Evolutionary conservation across 2,797 vertebrate genomes (phyloP), one percentile per base, ranked within the genome.

Genomic region (Crocodylus rhombifer): DNA sequence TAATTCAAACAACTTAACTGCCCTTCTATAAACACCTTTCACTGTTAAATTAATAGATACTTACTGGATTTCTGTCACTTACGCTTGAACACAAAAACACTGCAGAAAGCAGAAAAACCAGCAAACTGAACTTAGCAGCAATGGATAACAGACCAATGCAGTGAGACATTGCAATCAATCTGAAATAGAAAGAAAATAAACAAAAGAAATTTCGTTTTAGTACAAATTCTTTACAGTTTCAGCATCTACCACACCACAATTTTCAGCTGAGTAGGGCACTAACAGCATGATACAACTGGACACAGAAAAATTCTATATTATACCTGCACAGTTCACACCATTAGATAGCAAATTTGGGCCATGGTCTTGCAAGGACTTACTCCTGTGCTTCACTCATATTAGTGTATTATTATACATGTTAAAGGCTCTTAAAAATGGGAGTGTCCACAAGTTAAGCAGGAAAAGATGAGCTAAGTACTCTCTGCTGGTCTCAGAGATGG

Each of bases 1-100:
- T 64, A 10, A 91, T 18, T 6, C 58, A 1, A 3, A 63, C 4
- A 25, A 36, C 65, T 84, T 77, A 63, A 65, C 42, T 80, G 67
- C 67, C 58, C 28, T 62, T 8, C 55, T n/a, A 5, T 2, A 2
- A 56, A 7, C 3, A 0, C 1, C 2, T 18, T 33, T 86, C 23
- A 16, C n/a, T 7, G 55, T 25, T 14, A 6, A 14, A 73, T 56
- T 75, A 62, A 77, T 62, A 81, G 25, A 91, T 69, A 97, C 97
- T 98, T 97, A 98, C 98, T 0, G 90, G 88, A 75, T 88, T 94
- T 90, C 95, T 95, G 92, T 95, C 85, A 2, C 96, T 93, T 16
- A 95, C 88, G 92, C 96, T 97, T 16, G 95, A 90, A 79, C 82
- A 82, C 88, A 95, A 96, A 60, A 94, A 95, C 87, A 95, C 87